Percentiles rank a stretch among this genome's conserved stretches.
Evolutionary conservation across 2,888 invertebrate species (phyloP).

Genomic region (Drosophila aldrichi): DNA sequence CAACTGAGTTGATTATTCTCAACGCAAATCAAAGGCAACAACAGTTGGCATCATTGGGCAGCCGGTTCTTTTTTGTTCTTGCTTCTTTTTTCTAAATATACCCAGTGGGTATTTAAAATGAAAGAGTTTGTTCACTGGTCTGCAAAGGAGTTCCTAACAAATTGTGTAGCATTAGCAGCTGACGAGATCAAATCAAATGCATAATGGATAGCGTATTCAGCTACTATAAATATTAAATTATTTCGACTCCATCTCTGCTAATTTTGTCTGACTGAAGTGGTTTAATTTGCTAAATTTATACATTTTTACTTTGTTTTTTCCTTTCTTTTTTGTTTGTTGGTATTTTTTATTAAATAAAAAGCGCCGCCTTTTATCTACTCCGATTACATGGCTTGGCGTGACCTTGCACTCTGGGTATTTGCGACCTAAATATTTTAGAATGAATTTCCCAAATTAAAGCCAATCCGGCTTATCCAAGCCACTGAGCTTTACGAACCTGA

Average conservation of each 20-base stretch:
- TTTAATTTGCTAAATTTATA: background rate
- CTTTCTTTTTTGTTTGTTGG: too few species aligned
- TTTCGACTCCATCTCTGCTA: background rate
- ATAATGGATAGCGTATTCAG: too few species aligned
- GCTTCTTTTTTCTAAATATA: background rate
- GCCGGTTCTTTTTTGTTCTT: background rate
- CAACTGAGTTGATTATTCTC: constrained; percentile 73
- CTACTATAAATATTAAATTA: background rate
- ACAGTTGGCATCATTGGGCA: constrained; percentile 20
- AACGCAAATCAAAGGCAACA: constrained; percentile 69
- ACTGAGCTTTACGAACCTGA: constrained; percentile 70
- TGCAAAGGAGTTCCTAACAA: background rate
- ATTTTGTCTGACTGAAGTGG: background rate
- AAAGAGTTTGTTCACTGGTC: too few species aligned
- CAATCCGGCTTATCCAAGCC: constrained; percentile 67
- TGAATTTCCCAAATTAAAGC: constrained; percentile 79
- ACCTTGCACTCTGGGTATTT: constrained; percentile 52
- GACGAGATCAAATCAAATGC: too few species aligned
- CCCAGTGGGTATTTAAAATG: background rate
- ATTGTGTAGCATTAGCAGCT: too few species aligned
- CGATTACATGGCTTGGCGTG: constrained; percentile 27
- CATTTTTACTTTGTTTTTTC: background rate
- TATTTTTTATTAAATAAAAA: constrained; percentile 17
- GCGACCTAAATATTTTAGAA: constrained; percentile 75
- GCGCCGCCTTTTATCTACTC: constrained; percentile 35